Evolutionary conservation across 2,888 invertebrate species (phyloP), one percentile per base, ranked within the genome.

Genomic region (Himalopsyche japonica): DNA sequence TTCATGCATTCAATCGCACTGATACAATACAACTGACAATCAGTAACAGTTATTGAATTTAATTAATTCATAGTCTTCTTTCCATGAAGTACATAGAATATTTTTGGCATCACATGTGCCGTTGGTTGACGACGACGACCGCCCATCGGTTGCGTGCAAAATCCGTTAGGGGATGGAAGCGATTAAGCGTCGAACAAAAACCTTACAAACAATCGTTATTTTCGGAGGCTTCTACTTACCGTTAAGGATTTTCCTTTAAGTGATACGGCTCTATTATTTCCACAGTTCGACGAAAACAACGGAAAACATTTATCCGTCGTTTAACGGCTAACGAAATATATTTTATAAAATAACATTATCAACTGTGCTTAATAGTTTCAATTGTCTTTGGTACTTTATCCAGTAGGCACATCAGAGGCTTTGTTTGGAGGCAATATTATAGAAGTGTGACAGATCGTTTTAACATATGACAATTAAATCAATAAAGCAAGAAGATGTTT

Each of bases 121-220:
- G 24, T 30, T 30, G 15, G 20, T 70, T 70, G 70, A 15, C 70
- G 27, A 70, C 15, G 0, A 12, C 20, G 0, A 27, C 30, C 30
- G 70, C 27, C 27, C 15, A 15, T 15, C 15, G 70, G 30, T 70
- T 70, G 70, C 70, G 70, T 70, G 70, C 70, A 70, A 70, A 70
- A 70, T 70, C 70, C 70, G 70, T 20, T 27, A 70, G 70, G 70
- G 70, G 70, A 70, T 70, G 70, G 70, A 70, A 70, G 70, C 70
- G 30, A 70, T 70, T 70, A 70, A 70, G 70, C 70, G 70, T 10
- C 70, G 70, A 70, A 70, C 70, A 70, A 70, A 70, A 70, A 70
- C 70, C 70, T 70, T 70, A 70, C 70, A 70, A 70, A 70, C 70
- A 70, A 70, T 70, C 70, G 70, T 70, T 70, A 70, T 70, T 70